Base-by-base conservation (phyloP, 1,140 invertebrate species). In the Aphidius ervi region DNA sequence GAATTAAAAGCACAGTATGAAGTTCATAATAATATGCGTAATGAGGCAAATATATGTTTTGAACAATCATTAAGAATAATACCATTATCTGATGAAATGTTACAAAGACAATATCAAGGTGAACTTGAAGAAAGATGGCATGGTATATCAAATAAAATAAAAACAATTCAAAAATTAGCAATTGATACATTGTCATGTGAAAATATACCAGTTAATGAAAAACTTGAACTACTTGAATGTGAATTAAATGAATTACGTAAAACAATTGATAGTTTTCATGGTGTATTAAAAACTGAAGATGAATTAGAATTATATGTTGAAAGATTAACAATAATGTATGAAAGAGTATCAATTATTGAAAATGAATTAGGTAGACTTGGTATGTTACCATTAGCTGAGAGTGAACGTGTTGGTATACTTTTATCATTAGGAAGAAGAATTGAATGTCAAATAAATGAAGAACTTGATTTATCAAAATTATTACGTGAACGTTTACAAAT, bases 1-100 rank as follows among this genome's bases (percentile, higher is more conserved):
- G 91, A 93, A 78, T 74, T 94, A 46, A 93, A 92, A 76, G 91
- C 91, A 0, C 90, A 93, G 67, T 89, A 91, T 68, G 91, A 93
- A 81, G 85, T 92, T n/a, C 85, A 93, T 69, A 92, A 91, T 66
- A 87, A 87, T 54, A 82, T 91, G 39, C 82, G 85, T 55, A 87
- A 87, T 56, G 89, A 93, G 68, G 85, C 87, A 0, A 83, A 83
- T 23, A 79, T 84, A 23, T 85, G 86, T 56, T 88, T 93, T 68
- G 89, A 93, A 65, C 87, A 88, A 64, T 86, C 91, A 0, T 72
- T 94, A 56, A 83, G 87, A 74, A 86, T 90, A 6, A 82, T 94
- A 9, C 87, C 89, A 0, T 78, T 93, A 39, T 85, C 88, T 4
- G 91, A 94, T 69, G 91, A 93, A 74, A 88, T 87, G 82, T 70